Conservation (phyloP, 2,888 invertebrate genomes). For the Boloria euphrosyne region DNA sequence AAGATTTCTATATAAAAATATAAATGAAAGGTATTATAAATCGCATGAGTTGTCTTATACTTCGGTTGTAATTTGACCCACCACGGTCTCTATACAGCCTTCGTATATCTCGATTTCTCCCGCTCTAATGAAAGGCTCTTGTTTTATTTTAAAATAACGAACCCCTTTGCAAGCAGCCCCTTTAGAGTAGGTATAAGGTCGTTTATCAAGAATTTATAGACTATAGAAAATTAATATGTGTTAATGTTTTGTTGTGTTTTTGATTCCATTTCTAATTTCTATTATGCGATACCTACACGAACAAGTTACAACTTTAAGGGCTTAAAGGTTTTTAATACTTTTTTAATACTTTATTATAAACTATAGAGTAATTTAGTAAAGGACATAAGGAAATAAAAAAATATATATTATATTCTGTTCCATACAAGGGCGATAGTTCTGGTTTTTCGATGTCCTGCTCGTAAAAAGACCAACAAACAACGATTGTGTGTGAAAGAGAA, state of each 20-base stretch:
- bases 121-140: constrained; percentile 56
- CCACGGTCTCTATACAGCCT: constrained; percentile 58
- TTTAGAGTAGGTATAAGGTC: background rate
- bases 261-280: no score
- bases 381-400: constrained; percentile 20
- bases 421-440: constrained; percentile 35
- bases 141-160: constrained; percentile 29
- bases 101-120: constrained; percentile 67
- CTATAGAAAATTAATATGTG: no score
- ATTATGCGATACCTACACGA: no score
- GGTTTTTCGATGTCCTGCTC: constrained; percentile 53
- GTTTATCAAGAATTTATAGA: constrained; percentile 1
- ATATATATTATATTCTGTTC: constrained; percentile 32
- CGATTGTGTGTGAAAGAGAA: constrained; percentile 61
- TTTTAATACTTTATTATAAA: background rate
- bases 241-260: no score
- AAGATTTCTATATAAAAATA: background rate
- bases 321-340: no score
- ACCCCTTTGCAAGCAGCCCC: background rate
- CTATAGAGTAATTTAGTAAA: background rate
- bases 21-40: constrained; percentile 33
- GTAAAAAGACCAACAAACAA: constrained; percentile 71
- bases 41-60: constrained; percentile 28
- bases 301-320: no score
- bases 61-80: constrained; percentile 52